Conservation (phyloP, 2,888 invertebrate species). For the Stenodema calcarata region DNA sequence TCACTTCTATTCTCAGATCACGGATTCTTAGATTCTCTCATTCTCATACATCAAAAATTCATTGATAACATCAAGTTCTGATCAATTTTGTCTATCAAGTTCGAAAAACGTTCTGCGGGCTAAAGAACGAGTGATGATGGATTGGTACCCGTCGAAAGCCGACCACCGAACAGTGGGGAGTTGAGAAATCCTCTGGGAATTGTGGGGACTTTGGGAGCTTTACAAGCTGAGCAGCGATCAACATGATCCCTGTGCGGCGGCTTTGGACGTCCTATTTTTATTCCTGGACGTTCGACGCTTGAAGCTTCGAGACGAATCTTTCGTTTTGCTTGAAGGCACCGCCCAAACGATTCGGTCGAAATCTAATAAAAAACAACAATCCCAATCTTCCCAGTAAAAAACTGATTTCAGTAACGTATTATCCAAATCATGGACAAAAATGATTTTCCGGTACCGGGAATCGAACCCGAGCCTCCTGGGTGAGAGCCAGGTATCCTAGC, state of each 20-base stretch:
- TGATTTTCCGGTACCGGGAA: slow-evolving; percentile 32
- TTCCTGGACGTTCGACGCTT: background rate
- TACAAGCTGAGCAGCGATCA: background rate
- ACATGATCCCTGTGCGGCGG: background rate
- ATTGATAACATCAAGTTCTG: too few relatives aligned
- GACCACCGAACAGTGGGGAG: background rate
- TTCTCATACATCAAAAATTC: too few relatives aligned
- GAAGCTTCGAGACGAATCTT: background rate
- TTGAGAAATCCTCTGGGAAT: background rate
- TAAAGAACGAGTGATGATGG: background rate
- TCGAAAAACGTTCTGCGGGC: background rate
- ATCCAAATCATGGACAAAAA: too few relatives aligned
- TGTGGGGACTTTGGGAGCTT: background rate
- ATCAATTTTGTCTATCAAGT: too few relatives aligned
- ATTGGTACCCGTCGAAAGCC: background rate
- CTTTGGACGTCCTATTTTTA: background rate
- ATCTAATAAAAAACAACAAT: too few relatives aligned
- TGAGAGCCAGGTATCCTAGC: slow-evolving; percentile 70
- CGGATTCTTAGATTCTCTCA: too few relatives aligned
- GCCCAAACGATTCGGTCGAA: too few relatives aligned
- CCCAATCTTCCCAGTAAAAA: too few relatives aligned
- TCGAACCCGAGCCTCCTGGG: slow-evolving; percentile 69
- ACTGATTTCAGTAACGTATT: too few relatives aligned
- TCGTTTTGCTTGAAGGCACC: too few relatives aligned
- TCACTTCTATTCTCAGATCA: too few relatives aligned